A percentile compares a stretch with the other conserved stretches of the same genome.
Evolutionary conservation across 2,113 vertebrate genomes (phyloP).

Genomic region (Melanerpes aurifrons): DNA sequence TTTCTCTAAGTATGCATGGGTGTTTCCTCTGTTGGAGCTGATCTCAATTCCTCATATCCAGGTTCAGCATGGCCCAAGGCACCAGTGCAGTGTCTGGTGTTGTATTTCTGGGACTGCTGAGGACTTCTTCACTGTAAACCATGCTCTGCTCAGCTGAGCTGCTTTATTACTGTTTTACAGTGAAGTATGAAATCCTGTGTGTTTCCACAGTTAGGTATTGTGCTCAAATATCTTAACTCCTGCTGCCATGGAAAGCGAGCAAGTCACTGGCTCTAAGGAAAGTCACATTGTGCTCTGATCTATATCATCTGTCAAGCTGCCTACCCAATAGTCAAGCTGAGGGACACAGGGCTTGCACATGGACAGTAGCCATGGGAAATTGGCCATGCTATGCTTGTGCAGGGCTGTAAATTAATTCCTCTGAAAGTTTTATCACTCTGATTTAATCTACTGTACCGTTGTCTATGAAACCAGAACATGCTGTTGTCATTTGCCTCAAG

Average conservation of each 20-base stretch:
- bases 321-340: not conserved
- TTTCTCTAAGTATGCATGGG: not conserved
- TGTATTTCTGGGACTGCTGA: not conserved
- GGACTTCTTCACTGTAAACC: not conserved
- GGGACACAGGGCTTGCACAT: not conserved
- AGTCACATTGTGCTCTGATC: not conserved
- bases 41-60: not conserved
- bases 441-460: constrained; percentile 3
- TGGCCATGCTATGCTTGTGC: not conserved
- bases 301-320: not conserved
- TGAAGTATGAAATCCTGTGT: not conserved
- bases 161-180: not conserved
- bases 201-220: not conserved
- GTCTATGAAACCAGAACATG: not conserved
- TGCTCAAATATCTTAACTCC: not conserved
- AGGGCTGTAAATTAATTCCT: constrained; percentile 9
- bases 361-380: not conserved
- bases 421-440: not conserved
- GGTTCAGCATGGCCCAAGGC: not conserved
- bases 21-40: not conserved
- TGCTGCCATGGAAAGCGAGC: not conserved
- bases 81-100: not conserved
- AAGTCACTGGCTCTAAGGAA: not conserved
- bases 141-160: not conserved
- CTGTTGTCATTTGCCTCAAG: not conserved